phyloP scores from a whole-genome alignment of 2,113 vertebrate genomes.

The Semicossyphus pulcher region DNA sequence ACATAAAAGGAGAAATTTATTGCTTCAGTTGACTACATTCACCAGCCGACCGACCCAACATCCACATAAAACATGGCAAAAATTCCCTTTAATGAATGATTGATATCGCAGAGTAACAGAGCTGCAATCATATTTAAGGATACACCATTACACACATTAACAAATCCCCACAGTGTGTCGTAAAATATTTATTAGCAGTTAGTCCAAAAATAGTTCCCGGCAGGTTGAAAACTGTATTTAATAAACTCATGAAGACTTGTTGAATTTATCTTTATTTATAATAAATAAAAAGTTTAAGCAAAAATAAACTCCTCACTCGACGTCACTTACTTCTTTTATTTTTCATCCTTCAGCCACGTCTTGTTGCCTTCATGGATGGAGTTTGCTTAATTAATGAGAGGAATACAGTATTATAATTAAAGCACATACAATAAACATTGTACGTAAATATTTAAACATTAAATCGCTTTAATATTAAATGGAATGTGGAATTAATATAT shows the following conservation, averaged over 20 bases:
- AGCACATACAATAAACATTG: no score
- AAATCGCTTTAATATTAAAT: no score
- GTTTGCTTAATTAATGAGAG: neutral
- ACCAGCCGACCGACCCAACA: no score
- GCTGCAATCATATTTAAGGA: conserved; percentile 17
- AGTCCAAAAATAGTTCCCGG: neutral
- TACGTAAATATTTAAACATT: no score
- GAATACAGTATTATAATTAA: no score
- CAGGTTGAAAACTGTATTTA: no score
- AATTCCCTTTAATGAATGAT: conserved; percentile 3
- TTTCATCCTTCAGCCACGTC: neutral
- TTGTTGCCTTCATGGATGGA: neutral
- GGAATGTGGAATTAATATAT: no score
- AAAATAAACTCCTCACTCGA: neutral
- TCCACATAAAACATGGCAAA: neutral
- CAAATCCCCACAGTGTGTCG: neutral
- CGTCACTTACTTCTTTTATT: neutral
- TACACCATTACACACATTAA: neutral
- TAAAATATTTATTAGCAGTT: neutral
- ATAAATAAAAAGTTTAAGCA: neutral
- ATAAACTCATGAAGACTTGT: neutral
- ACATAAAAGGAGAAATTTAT: neutral
- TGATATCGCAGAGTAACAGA: neutral
- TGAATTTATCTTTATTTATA: neutral
- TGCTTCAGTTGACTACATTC: neutral